Percentiles rank a stretch among this genome's conserved stretches.
These are phyloP conservation scores for Carassius gibelio DNA, from an alignment of 2,113 vertebrate species.

Conservation along the genomic window DNA sequence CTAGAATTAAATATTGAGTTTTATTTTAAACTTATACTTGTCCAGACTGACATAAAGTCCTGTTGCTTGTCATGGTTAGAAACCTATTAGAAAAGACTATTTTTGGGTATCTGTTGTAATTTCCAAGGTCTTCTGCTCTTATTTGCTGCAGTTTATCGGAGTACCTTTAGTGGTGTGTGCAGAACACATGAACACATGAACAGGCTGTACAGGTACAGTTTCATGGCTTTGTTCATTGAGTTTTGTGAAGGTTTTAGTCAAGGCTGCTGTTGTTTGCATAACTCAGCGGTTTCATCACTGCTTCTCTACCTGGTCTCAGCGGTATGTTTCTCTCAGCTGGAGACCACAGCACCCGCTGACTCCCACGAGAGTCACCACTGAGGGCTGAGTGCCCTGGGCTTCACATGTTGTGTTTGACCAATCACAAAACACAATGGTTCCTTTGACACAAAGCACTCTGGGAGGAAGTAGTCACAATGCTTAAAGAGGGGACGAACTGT, in stretches of 20 bases:
- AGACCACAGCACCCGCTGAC: slow-evolving; percentile 33
- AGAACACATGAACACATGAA: background rate
- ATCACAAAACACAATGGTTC: slow-evolving; percentile 20
- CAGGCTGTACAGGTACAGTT: background rate
- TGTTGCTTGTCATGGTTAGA: background rate
- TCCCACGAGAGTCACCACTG: background rate
- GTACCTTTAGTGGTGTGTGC: background rate
- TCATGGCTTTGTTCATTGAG: background rate
- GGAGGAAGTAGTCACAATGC: slow-evolving; percentile 8
- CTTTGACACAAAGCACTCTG: slow-evolving; percentile 26
- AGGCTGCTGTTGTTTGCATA: slow-evolving; percentile 32
- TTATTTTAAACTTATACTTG: background rate
- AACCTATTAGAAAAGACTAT: too few species aligned
- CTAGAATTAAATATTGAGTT: background rate
- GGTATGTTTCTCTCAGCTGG: background rate
- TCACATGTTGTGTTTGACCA: slow-evolving; percentile 29
- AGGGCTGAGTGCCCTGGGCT: slow-evolving; percentile 33
- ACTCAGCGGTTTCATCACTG: slow-evolving; percentile 12
- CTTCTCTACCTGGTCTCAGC: slow-evolving; percentile 25
- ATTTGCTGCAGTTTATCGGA: background rate
- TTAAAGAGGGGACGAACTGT: background rate
- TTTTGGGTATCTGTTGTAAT: background rate
- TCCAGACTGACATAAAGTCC: background rate
- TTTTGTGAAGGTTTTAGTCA: background rate
- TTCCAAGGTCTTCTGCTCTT: background rate